These are phyloP conservation scores for Chelonus insularis DNA, from an alignment of 1,140 invertebrate genomes.

Conservation along the genomic window DNA sequence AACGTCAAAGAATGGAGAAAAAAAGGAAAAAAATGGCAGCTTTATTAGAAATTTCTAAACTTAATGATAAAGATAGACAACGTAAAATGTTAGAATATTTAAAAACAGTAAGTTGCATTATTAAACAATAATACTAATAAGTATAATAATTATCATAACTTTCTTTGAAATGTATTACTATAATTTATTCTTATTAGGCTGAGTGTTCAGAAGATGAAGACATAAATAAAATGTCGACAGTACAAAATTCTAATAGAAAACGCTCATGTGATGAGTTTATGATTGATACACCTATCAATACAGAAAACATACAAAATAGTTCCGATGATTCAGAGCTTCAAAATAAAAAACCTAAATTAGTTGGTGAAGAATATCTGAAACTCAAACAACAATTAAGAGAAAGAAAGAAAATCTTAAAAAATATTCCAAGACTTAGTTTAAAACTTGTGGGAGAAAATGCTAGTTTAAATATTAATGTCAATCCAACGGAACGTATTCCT, in stretches of 20 bases:
- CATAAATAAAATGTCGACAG: not conserved
- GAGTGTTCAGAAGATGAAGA: no score
- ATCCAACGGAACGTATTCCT: slow-evolving; percentile 67
- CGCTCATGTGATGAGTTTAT: slow-evolving; percentile 29
- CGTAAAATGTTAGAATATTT: slow-evolving; percentile 32
- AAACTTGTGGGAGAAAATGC: slow-evolving; percentile 67
- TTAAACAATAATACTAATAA: not conserved
- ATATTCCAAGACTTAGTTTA: slow-evolving; percentile 64
- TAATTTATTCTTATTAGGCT: no score
- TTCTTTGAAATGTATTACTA: not conserved
- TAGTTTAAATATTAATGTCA: slow-evolving; percentile 53
- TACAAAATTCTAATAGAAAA: slow-evolving; percentile 30
- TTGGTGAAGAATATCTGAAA: slow-evolving; percentile 60
- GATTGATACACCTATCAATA: slow-evolving; percentile 1
- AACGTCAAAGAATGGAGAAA: slow-evolving; percentile 63
- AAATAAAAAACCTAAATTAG: slow-evolving; percentile 49
- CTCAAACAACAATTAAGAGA: slow-evolving; percentile 62
- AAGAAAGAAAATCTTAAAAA: slow-evolving; percentile 60
- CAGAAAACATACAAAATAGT: no score
- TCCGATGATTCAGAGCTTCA: slow-evolving; percentile 23
- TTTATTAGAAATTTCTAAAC: slow-evolving; percentile 63
- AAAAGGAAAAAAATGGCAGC: slow-evolving; percentile 68
- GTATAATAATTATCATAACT: not conserved
- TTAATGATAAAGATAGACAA: slow-evolving; percentile 64
- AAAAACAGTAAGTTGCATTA: slow-evolving; percentile 28